These are phyloP conservation scores for Drosophila kanapiae DNA, from an alignment of 1,140 invertebrate species.

Conservation along the genomic window DNA sequence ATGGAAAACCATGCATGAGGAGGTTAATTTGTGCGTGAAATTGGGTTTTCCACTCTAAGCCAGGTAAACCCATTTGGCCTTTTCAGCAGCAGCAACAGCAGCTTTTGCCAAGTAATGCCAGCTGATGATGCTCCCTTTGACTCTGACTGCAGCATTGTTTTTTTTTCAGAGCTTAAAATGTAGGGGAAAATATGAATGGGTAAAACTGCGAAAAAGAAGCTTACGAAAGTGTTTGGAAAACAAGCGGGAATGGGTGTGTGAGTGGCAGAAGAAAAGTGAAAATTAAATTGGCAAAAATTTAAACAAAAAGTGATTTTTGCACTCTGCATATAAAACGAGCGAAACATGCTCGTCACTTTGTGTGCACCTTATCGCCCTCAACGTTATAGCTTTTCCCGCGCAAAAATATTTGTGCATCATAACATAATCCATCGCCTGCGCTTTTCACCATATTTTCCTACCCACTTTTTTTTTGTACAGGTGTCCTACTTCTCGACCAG, in stretches of 20 bases:
- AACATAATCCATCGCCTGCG: conserved; percentile 10
- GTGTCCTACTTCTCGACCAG: conserved; percentile 98
- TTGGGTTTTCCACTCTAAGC: conserved; percentile 50
- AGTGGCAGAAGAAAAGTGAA: conserved; percentile 1
- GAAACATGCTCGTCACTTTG: conserved; percentile 1
- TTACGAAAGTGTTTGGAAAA: conserved; percentile 8
- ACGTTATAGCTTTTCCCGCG: conserved; percentile 3
- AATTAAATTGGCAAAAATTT: conserved; percentile 6
- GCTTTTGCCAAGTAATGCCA: conserved; percentile 25
- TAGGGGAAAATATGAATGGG: conserved; percentile 37
- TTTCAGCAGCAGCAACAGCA: not conserved
- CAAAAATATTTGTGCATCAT: conserved; percentile 15
- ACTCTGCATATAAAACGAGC: conserved; percentile 17
- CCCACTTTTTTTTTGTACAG: conserved; percentile 86
- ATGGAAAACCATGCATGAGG: not conserved
- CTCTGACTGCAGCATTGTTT: conserved; percentile 34
- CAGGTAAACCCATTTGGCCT: conserved; percentile 6
- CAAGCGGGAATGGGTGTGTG: not conserved
- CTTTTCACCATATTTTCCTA: not conserved
- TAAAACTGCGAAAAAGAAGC: conserved; percentile 16
- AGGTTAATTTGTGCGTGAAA: conserved; percentile 67
- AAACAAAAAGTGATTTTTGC: conserved; percentile 8
- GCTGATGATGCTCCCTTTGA: conserved; percentile 6
- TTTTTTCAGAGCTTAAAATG: conserved; percentile 14
- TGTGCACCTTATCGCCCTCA: conserved; percentile 8